phyloP scores from a whole-genome alignment of 2,888 invertebrate genomes.

The Sphecodes monilicornis region DNA sequence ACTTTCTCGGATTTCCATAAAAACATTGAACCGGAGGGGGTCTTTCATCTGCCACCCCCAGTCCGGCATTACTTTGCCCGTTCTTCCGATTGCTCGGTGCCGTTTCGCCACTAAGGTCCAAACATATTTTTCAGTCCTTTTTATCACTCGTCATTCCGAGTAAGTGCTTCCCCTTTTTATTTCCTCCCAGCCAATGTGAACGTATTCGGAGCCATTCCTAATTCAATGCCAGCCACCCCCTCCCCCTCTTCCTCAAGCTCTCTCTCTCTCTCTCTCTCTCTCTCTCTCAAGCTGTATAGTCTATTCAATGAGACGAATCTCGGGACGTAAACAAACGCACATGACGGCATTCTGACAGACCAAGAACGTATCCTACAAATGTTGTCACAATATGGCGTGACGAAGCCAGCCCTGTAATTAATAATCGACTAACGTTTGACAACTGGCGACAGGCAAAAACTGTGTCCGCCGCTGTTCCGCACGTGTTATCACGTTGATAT shows the following conservation, averaged over 20 bases:
- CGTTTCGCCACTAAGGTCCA: constrained; percentile 48
- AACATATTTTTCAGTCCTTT: constrained; percentile 77
- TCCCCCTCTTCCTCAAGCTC: constrained; percentile 1
- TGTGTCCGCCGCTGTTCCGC: no score
- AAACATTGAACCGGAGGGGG: constrained; percentile 72
- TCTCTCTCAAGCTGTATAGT: constrained; percentile 11
- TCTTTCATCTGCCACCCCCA: constrained; percentile 22
- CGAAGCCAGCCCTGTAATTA: no score
- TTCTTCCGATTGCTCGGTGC: constrained; percentile 25
- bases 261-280: not conserved
- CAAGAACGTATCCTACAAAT: no score
- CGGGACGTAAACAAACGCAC: no score
- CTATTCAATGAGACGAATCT: no score
- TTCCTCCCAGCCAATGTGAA: constrained; percentile 68
- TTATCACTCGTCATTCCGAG: constrained; percentile 73
- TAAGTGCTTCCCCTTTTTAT: constrained; percentile 70
- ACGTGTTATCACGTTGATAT: no score
- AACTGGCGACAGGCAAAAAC: no score
- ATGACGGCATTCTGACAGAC: no score
- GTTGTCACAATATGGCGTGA: no score
- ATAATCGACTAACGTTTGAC: no score
- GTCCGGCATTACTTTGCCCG: constrained; percentile 26
- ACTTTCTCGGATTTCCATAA: constrained; percentile 79
- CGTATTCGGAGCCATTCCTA: constrained; percentile 76
- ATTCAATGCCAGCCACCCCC: constrained; percentile 74